Base-by-base conservation (phyloP, 2,797 vertebrate species). In the Poecilia wingei region DNA sequence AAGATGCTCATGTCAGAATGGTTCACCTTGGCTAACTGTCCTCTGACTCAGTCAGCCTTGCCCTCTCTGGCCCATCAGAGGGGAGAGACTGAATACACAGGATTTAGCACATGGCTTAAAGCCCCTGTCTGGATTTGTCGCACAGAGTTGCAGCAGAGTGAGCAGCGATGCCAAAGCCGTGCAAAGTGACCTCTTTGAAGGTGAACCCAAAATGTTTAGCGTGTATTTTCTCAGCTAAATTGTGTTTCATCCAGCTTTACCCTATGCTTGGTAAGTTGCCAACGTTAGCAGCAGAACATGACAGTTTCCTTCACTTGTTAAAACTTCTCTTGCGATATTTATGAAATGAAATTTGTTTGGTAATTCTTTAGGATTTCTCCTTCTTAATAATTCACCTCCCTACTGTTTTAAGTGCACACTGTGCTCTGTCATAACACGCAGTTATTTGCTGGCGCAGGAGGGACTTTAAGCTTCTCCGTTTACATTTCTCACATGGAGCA, bases 51-150 rank as follows among this genome's bases (percentile, higher is more conserved):
- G 85, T 76, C 85, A 78, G 84, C 88, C 84, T 90, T 51, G 70
- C 78, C 82, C 90, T 73, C 72, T 85, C 80, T 45, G 90, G 86
- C 90, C 86, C 88, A 82, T 79, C 87, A 76, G 93, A 92, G 90
- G 76, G 87, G 84, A 93, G 89, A 92, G 84, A 80, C 91, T 89
- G 86, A 93, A 89, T 69, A 93, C 91, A 93, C 89, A 93, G 88
- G 92, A 91, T 90, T 92, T 93, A 92, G 86, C 77, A 25, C 18
- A 28, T 79, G 91, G 90, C 85, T 92, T 93, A 90, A 90, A 89
- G 81, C 77, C 82, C 84, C 81, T 46, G 74, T 86, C 84, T 87
- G 91, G 91, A 89, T 93, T 88, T 89, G 89, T 81, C 25, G 85
- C 89, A 83, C 84, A 66, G 69, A 75, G 78, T 83, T 89, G 89